A percentile compares a stretch with the other conserved stretches of the same genome.
Evolutionary conservation across 2,888 invertebrate species (phyloP).

Genomic region (Xanthorhoe spadicearia): DNA sequence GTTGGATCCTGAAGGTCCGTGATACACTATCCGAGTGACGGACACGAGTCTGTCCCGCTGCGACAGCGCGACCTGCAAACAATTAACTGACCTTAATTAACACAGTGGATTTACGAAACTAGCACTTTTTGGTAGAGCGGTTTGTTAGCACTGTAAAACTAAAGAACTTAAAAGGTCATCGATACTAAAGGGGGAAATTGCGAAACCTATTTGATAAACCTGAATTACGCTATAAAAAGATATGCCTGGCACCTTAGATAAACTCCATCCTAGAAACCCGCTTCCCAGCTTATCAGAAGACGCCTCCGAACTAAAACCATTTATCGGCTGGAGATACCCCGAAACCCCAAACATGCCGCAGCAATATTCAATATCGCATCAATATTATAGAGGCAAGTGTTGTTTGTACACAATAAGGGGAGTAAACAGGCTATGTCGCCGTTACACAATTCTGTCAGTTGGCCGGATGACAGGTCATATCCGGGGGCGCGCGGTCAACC

Average conservation of each 20-base stretch:
- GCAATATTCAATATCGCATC: constrained; percentile 47
- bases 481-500: constrained; percentile 69
- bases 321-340: constrained; percentile 14
- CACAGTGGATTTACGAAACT: constrained; percentile 13
- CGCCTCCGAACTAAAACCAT: constrained; percentile 17
- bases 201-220: constrained; percentile 1
- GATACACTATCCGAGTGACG: constrained; percentile 15
- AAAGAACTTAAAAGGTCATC: background rate
- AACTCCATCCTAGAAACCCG: constrained; percentile 7
- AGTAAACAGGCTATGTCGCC: constrained; percentile 65
- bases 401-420: constrained; percentile 67
- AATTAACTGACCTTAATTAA: constrained; percentile 43
- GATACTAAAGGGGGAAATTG: background rate
- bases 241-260: constrained; percentile 14
- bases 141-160: background rate
- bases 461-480: constrained; percentile 77
- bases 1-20: background rate
- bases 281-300: constrained; percentile 15
- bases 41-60: constrained; percentile 26
- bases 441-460: constrained; percentile 68
- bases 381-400: constrained; percentile 56
- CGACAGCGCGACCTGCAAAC: constrained; percentile 39
- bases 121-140: background rate
- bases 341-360: constrained; percentile 21
- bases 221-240: constrained; percentile 12